These are phyloP conservation scores for Erpobdella octoculata DNA, from an alignment of 2,888 invertebrate genomes.

Conservation along the genomic window DNA sequence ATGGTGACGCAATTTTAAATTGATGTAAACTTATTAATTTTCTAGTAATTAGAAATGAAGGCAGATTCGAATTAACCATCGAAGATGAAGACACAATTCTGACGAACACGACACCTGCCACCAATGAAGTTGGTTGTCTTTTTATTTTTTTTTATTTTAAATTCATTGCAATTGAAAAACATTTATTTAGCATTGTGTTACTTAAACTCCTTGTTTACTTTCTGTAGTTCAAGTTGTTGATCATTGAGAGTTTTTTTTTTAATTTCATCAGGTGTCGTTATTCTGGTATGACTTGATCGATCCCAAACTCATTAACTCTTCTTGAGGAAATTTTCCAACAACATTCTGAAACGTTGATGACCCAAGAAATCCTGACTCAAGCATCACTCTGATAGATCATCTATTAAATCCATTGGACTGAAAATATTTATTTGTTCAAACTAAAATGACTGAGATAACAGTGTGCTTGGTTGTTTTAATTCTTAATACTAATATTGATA, in stretches of 20 bases:
- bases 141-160: not conserved
- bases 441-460: no score
- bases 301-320: not conserved
- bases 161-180: no score
- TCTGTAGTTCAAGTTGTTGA: no score
- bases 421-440: no score
- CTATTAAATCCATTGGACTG: not conserved
- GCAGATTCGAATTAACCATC: slow-evolving; percentile 2
- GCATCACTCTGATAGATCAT: not conserved
- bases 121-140: not conserved
- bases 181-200: no score
- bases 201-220: no score
- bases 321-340: not conserved
- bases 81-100: not conserved
- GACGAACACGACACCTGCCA: not conserved
- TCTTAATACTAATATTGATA: no score
- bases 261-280: not conserved
- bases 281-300: not conserved
- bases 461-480: no score
- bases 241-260: not conserved
- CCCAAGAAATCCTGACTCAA: no score
- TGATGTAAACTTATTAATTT: not conserved
- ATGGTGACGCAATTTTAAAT: no score
- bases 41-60: not conserved
- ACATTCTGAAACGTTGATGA: not conserved